Evolutionary conservation across 2,888 invertebrate genomes (phyloP).

Genomic region (Drosophila quasianomalipes): DNA sequence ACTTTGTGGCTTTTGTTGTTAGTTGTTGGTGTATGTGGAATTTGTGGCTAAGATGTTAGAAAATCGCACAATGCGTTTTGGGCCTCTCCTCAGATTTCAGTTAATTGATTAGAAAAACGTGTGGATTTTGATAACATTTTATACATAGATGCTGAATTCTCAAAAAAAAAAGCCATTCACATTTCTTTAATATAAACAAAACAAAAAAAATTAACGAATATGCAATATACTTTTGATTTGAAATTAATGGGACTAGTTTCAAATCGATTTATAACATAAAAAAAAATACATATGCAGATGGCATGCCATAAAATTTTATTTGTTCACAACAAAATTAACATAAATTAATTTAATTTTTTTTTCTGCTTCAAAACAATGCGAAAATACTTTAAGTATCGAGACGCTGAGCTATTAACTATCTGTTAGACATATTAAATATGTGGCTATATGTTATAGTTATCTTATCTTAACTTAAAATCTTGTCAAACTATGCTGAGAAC

Average conservation of each 20-base stretch:
- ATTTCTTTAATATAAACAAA: neutral
- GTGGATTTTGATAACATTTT: conserved; percentile 43
- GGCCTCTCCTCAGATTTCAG: conserved; percentile 62
- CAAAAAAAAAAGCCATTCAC: neutral
- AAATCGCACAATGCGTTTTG: conserved; percentile 54
- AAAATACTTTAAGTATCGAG: neutral
- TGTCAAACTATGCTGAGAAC: neutral
- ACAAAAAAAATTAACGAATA: neutral
- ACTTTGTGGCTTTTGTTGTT: conserved; percentile 54
- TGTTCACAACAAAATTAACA: conserved; percentile 8
- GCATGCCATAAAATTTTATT: neutral
- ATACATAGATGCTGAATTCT: conserved; percentile 7
- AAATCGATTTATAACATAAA: neutral
- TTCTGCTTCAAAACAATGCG: neutral
- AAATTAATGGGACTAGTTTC: neutral
- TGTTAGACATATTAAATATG: neutral
- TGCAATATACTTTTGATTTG: neutral
- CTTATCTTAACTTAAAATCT: neutral
- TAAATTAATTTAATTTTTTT: conserved; percentile 1
- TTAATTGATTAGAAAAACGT: conserved; percentile 75
- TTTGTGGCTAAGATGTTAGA: conserved; percentile 45
- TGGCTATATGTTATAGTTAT: neutral
- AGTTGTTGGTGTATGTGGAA: conserved; percentile 14
- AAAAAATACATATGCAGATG: conserved; percentile 2
- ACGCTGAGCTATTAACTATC: neutral